Evolutionary conservation across 2,888 invertebrate species (phyloP).

Genomic region (Cosmopolites sordidus): DNA sequence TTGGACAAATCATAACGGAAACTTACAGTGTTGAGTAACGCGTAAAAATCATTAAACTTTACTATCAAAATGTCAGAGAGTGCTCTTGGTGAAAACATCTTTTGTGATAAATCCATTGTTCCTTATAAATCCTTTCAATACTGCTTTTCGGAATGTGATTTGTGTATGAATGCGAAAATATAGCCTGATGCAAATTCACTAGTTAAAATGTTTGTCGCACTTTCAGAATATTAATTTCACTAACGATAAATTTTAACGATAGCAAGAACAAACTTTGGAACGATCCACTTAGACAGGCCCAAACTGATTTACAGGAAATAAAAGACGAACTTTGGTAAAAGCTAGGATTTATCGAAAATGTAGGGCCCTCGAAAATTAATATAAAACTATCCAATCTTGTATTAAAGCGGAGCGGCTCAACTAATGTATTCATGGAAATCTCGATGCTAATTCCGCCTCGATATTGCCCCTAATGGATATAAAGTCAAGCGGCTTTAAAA

Average conservation of each 20-base stretch:
- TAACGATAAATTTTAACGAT: not conserved
- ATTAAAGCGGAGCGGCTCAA: conserved; percentile 24
- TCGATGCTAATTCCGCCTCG: conserved; percentile 26
- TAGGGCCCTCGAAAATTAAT: conserved; percentile 18
- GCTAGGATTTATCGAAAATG: not conserved
- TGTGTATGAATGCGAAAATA: no score
- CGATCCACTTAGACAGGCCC: conserved; percentile 1
- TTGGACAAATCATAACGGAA: no score
- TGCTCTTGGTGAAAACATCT: no score
- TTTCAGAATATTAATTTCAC: not conserved
- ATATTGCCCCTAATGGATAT: conserved; percentile 28
- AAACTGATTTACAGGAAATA: not conserved
- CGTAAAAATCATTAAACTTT: no score
- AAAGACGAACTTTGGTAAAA: conserved; percentile 1
- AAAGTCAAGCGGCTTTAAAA: conserved; percentile 23
- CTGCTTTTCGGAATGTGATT: no score
- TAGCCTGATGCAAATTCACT: no score
- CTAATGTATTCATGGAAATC: conserved; percentile 29
- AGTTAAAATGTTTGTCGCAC: not conserved
- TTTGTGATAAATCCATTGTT: no score
- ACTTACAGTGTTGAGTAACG: no score
- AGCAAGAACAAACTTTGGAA: not conserved
- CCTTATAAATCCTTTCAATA: no score
- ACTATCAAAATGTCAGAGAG: no score
- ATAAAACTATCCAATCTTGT: conserved; percentile 24